Conservation (phyloP, 1,140 invertebrate genomes). For the Cataglyphis hispanica region DNA sequence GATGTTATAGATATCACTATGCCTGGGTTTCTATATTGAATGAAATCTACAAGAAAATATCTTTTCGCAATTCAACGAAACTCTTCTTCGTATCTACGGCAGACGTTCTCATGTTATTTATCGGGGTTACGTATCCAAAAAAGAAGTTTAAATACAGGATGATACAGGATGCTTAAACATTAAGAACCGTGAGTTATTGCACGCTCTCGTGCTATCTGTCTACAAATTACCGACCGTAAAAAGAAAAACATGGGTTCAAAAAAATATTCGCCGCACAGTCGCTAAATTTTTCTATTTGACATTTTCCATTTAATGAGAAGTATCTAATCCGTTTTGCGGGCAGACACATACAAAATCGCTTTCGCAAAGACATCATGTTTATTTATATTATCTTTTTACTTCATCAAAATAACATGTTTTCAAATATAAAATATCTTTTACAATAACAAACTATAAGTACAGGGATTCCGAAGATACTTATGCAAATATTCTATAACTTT, state of each 20-base stretch:
- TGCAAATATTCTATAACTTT: neutral
- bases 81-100: neutral
- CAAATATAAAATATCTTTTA: neutral
- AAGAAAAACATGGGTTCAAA: neutral
- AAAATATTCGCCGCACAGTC: neutral
- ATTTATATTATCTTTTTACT: neutral
- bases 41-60: neutral
- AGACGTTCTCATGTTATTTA: slow-evolving; percentile 31
- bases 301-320: neutral
- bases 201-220: slow-evolving; percentile 20
- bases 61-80: slow-evolving; percentile 1
- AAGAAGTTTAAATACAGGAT: slow-evolving; percentile 20
- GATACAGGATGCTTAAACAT: slow-evolving; percentile 34
- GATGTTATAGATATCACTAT: neutral
- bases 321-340: neutral
- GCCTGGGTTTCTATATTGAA: neutral
- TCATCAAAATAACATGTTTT: too few relatives aligned
- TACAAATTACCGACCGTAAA: slow-evolving; percentile 30
- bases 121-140: slow-evolving; percentile 4
- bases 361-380: neutral
- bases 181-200: slow-evolving; percentile 53
- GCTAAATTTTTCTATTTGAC: slow-evolving; percentile 39
- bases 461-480: too few relatives aligned
- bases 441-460: too few relatives aligned
- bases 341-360: neutral